Base-by-base conservation (phyloP, 2,113 vertebrate genomes). In the Oreochromis niloticus region DNA sequence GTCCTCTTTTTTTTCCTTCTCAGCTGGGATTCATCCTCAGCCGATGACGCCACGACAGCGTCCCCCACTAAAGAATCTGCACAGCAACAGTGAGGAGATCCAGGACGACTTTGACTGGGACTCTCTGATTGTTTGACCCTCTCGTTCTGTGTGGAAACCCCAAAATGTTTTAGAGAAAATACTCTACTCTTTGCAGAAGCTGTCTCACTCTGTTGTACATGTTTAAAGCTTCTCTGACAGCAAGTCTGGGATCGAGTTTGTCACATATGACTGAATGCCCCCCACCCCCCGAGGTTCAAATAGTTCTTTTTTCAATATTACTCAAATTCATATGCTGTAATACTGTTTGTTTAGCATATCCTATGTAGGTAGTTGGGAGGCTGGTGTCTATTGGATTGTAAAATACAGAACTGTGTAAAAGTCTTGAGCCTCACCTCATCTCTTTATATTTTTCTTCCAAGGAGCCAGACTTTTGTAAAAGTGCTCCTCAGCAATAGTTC, bases 81-180 rank as follows among this genome's bases (percentile, higher is more conserved):
- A 96, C 59, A 96, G 95, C 94, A 96, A 96, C 95, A 97, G 97
- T 4, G 97, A 97, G 87, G 97, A 97, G 94, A 83, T 97, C 90
- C 96, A 96, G 91, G 97, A 97, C 2, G 97, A 97, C 90, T 97
- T 97, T 68, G 96, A 97, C 87, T 97, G 97, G 97, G 97, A 97
- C 78, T 97, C 97, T 46, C 93, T 97, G 43, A 94, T 97, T 4
- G 91, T 66, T 41, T 97, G 87, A 96, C 27, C 24, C 2, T 46
- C 6, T 2, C 2, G 3, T 34, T 3, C 79, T 56, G 84, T 9
- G 19, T 32, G 43, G 17, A 75, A 19, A 80, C 22, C 50, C 55
- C 17, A 50, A 75, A 83, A 91, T 9, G 52, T 59, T 52, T 63
- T 68, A 71, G 16, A 84, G n/a, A 80, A 14, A 82, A 7, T 19